phyloP scores from a whole-genome alignment of 2,113 vertebrate species.

The Telmatochromis bifrenatus region DNA sequence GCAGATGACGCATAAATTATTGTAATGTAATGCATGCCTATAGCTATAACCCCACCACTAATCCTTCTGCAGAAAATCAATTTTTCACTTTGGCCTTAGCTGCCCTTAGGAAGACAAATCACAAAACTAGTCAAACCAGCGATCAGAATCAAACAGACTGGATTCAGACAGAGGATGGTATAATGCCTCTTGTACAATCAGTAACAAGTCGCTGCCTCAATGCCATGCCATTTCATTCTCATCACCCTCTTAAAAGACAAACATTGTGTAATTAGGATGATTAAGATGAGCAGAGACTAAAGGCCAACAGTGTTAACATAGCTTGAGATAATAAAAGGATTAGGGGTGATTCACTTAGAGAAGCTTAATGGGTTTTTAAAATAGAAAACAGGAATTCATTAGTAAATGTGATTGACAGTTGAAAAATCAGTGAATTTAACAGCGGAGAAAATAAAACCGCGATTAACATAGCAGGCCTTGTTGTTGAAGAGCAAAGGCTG shows the following conservation, averaged over 20 bases:
- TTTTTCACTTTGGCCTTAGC: slow-evolving; percentile 32
- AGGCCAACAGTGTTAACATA: slow-evolving; percentile 40
- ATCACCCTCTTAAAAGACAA: slow-evolving; percentile 32
- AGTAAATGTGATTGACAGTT: slow-evolving; percentile 17
- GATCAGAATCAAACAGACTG: slow-evolving; percentile 29
- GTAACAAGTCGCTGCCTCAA: slow-evolving; percentile 1
- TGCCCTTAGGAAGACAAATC: slow-evolving; percentile 29
- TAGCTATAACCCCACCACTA: slow-evolving; percentile 31
- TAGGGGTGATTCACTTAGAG: slow-evolving; percentile 32
- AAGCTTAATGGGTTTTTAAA: slow-evolving; percentile 20
- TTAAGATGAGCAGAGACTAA: slow-evolving; percentile 31
- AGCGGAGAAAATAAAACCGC: background rate
- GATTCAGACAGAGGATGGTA: background rate
- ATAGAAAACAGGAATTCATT: slow-evolving; percentile 26
- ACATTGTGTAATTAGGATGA: slow-evolving; percentile 43
- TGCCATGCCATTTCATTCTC: background rate
- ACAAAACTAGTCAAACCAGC: slow-evolving; percentile 28
- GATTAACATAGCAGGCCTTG: background rate
- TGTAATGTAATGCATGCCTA: slow-evolving; percentile 37
- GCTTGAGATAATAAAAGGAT: slow-evolving; percentile 33
- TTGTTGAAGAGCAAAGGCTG: background rate
- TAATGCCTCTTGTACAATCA: background rate
- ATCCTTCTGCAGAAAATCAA: slow-evolving; percentile 55
- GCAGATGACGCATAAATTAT: slow-evolving; percentile 11
- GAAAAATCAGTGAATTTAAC: background rate